Base-by-base conservation (phyloP, 2,797 vertebrate species). In the Gadopsis marmoratus region DNA sequence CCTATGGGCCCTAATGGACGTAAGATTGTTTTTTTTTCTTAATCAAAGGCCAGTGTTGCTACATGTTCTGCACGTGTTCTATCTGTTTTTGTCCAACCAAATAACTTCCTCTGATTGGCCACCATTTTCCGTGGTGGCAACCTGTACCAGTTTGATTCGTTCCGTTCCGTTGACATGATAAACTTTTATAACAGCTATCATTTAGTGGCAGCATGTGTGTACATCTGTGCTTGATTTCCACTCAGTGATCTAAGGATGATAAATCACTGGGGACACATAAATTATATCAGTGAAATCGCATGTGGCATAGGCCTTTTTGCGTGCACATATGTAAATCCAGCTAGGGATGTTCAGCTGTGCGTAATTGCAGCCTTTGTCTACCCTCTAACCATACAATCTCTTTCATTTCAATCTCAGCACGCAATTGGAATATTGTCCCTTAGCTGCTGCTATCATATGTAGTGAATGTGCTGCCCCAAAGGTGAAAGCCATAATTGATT, bases 401-500 rank as follows among this genome's bases (percentile, higher is more conserved):
- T 89, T 92, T 93, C 87, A 92, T 93, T 93, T 94, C 87, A 91
- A 90, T 95, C 91, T 88, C 85, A 63, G 91, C 91, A 91, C 89
- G 88, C 89, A 88, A 84, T 90, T 78, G 81, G 90, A 94, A 92
- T 93, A 93, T 90, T 92, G 90, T 94, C 92, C 89, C 92, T 90
- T 90, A 91, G 92, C 89, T 86, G 89, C 86, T 93, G 81, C 94
- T 90, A 93, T 94, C 92, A 88, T 87, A 89, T 93, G 90, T 91
- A 92, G 93, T 95, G 92, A 93, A 95, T 92, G 89, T 89, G 86
- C 85, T 89, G 90, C 92, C 93, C 93, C 91, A 93, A 92, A 95
- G 94, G 91, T 94, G 93, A 89, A 79, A 74, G 86, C 71, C 76
- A 62, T 94, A 94, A 95, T 95, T 95, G 94, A 95, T 96, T 94